Base-by-base conservation (phyloP, 2,113 vertebrate genomes). In the Tichodroma muraria region DNA sequence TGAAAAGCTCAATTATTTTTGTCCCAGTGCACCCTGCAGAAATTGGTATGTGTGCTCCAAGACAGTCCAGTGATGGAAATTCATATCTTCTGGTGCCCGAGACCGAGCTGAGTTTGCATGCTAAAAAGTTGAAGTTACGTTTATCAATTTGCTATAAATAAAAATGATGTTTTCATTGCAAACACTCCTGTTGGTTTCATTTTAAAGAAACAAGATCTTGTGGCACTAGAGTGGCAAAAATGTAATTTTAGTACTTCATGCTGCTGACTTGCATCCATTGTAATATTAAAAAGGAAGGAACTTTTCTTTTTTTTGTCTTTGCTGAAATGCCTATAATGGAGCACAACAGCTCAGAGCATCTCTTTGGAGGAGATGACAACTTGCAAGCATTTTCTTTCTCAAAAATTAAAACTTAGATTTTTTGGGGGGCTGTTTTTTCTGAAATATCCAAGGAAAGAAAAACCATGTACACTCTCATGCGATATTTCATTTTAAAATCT, bases 1-100 rank as follows among this genome's bases (percentile, higher is more conserved):
- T 69, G 73, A 81, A 92, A 86, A 93, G 30, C 35, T 64, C 52
- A 25, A 77, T 91, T 93, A 73, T 85, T 93, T 94, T 90, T 93
- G 54, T 87, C 37, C 53, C 8, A 1, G 11, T 33, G 47, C 53
- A 80, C 31, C 73, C 54, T 24, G 31, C 56, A 88, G 76, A 68
- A 80, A 93, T 60, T 22, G 15, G n/a, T 71, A 35, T 7, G 19
- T 42, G 57, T 72, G 49, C 61, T 90, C 52, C 40, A 75, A 86
- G 69, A 88, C 49, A 56, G 49, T 76, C 35, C 30, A 37, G 61
- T 52, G 73, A 85, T 80, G 33, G 64, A 92, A 89, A 80, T 50
- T 80, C 38, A 5, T 35, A 18, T 69, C 44, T 71, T 38, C 22
- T 47, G 44, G 13, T 85, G 42, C 50, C 49, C 38, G 40, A 65